A percentile compares a stretch with the other conserved stretches of the same genome.
phyloP scores from a whole-genome alignment of 2,888 invertebrate species.

The Lamellibrachia columna region DNA sequence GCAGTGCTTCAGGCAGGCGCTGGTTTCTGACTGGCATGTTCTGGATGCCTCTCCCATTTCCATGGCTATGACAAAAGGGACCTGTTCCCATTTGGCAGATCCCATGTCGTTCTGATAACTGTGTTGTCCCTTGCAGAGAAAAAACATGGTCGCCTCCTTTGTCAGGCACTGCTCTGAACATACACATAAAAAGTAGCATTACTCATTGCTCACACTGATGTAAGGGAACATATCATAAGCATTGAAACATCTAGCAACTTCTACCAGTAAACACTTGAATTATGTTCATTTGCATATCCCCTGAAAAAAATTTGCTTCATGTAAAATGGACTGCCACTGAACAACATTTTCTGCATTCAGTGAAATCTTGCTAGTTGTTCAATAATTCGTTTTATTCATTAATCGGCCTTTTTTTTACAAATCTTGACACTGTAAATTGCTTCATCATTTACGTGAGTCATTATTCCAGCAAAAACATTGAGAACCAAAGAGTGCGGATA shows the following conservation, averaged over 20 bases:
- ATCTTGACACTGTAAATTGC: too few species aligned
- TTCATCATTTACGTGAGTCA: too few species aligned
- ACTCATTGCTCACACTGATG: neutral
- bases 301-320: neutral
- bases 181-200: neutral
- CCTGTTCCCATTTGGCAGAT: neutral
- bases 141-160: neutral
- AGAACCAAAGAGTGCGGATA: too few species aligned
- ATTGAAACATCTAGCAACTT: neutral
- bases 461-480: too few species aligned
- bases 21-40: neutral
- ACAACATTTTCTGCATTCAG: too few species aligned
- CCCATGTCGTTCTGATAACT: neutral
- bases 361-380: too few species aligned
- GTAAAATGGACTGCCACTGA: too few species aligned
- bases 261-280: neutral
- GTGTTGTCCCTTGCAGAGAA: neutral
- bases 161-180: neutral
- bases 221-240: neutral
- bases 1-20: neutral
- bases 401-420: too few species aligned
- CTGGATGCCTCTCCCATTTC: neutral
- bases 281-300: neutral
- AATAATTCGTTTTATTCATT: too few species aligned
- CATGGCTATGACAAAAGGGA: neutral